Percentiles rank a stretch among this genome's conserved stretches.
Evolutionary conservation across 2,888 invertebrate genomes (phyloP).

Genomic region (Perithous albicinctus): DNA sequence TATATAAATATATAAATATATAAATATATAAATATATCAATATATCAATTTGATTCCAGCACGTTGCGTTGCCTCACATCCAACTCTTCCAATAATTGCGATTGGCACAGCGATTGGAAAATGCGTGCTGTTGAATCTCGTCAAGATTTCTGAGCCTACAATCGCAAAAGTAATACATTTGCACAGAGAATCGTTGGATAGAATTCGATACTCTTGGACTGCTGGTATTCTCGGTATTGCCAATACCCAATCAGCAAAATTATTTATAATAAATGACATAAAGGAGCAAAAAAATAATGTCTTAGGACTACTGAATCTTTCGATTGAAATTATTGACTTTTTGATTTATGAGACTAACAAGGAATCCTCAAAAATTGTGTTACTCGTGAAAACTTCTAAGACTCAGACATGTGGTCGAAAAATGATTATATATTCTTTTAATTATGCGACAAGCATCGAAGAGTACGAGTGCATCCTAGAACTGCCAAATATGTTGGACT

Average conservation of each 20-base stretch:
- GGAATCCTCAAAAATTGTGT: conserved; percentile 65
- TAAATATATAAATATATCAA: conserved; percentile 54
- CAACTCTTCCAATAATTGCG: conserved; percentile 68
- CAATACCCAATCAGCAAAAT: conserved; percentile 54
- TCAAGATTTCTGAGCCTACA: conserved; percentile 52
- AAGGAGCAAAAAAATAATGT: conserved; percentile 35
- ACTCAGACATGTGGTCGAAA: conserved; percentile 63
- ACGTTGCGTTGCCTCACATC: conserved; percentile 68
- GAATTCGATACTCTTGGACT: conserved; percentile 74
- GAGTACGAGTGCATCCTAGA: conserved; percentile 65
- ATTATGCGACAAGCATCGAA: conserved; percentile 34
- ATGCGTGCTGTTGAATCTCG: conserved; percentile 70
- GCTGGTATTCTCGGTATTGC: conserved; percentile 71
- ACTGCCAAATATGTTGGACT: conserved; percentile 66
- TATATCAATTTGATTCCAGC: conserved; percentile 65
- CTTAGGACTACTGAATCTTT: conserved; percentile 33
- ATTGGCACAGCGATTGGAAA: conserved; percentile 72
- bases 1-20: conserved; percentile 51
- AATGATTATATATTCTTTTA: conserved; percentile 71
- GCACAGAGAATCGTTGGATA: conserved; percentile 70
- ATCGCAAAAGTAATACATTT: conserved; percentile 71
- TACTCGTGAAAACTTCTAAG: conserved; percentile 67
- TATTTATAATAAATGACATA: conserved; percentile 72
- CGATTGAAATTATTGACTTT: conserved; percentile 71
- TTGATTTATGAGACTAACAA: conserved; percentile 71